Percentiles rank a stretch among this genome's conserved stretches.
Conservation (phyloP, 1,140 invertebrate species). For the Drosophila kurseongensis region DNA sequence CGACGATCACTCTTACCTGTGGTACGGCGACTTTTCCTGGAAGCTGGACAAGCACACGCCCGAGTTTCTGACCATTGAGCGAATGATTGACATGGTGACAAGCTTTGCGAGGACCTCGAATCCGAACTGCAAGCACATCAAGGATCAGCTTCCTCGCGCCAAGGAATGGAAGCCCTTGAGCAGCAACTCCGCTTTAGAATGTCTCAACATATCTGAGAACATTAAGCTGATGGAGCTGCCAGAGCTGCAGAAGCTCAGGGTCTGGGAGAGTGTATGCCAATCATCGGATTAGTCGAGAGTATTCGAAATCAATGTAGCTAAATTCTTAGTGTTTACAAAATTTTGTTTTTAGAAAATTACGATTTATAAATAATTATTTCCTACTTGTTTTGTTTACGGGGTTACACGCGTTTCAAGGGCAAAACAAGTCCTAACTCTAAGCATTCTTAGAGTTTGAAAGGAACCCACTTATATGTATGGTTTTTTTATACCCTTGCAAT, state of each 20-base stretch:
- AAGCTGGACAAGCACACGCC: constrained; percentile 77
- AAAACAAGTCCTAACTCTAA: too few relatives aligned
- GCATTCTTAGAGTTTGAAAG: too few relatives aligned
- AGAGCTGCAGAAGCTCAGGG: constrained; percentile 59
- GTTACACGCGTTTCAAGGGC: too few relatives aligned
- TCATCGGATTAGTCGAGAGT: neutral
- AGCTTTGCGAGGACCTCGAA: constrained; percentile 82
- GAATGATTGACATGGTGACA: constrained; percentile 85
- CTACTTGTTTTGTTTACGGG: too few relatives aligned
- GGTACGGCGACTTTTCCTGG: constrained; percentile 85
- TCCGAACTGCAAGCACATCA: constrained; percentile 64
- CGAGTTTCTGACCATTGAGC: constrained; percentile 83
- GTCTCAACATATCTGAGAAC: constrained; percentile 83
- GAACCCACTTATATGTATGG: too few relatives aligned
- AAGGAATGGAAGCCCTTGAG: constrained; percentile 63
- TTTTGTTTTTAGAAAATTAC: neutral
- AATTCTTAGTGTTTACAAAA: neutral
- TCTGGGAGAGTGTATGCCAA: constrained; percentile 64
- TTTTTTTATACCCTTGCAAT: too few relatives aligned
- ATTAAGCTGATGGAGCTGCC: constrained; percentile 80
- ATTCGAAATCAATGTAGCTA: neutral
- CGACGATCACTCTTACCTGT: constrained; percentile 88
- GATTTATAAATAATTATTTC: too few relatives aligned
- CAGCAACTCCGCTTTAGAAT: constrained; percentile 57
- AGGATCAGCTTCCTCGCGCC: constrained; percentile 18